Percentiles rank a stretch among this genome's conserved stretches.
phyloP scores from a whole-genome alignment of 2,113 vertebrate genomes.

The Cephalopholis sonnerati region DNA sequence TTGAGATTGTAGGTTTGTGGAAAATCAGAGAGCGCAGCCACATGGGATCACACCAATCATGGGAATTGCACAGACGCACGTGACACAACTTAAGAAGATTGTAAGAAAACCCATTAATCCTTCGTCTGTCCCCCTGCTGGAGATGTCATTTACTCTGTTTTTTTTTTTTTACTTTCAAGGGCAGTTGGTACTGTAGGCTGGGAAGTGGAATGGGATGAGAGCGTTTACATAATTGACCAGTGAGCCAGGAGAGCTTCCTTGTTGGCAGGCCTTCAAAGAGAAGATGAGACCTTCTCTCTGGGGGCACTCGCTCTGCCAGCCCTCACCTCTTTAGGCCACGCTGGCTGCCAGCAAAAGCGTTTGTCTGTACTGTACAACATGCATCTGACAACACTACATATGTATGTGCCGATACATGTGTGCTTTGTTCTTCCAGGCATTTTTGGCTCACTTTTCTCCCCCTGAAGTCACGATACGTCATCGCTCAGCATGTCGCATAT shows the following conservation, averaged over 20 bases:
- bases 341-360: slow-evolving; percentile 35
- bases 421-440: neutral
- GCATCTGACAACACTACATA: slow-evolving; percentile 8
- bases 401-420: neutral
- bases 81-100: slow-evolving; percentile 3
- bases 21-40: slow-evolving; percentile 23
- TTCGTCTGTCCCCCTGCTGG: neutral
- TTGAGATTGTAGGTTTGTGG: neutral
- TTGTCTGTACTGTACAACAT: neutral
- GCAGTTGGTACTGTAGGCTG: slow-evolving; percentile 37
- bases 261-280: slow-evolving; percentile 69
- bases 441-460: neutral
- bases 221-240: slow-evolving; percentile 70
- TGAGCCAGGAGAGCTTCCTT: slow-evolving; percentile 52
- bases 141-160: slow-evolving; percentile 20
- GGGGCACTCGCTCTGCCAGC: slow-evolving; percentile 19
- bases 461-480: neutral
- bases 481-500: neutral
- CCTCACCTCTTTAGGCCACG: slow-evolving; percentile 34
- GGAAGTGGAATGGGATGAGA: slow-evolving; percentile 47
- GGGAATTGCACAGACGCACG: neutral
- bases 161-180: slow-evolving; percentile 31
- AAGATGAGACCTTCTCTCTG: slow-evolving; percentile 59
- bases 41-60: slow-evolving; percentile 14
- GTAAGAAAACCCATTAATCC: slow-evolving; percentile 18